Evolutionary conservation across 2,797 vertebrate genomes (phyloP), one percentile per base, ranked within the genome.

Genomic region (Diplodus sargus): DNA sequence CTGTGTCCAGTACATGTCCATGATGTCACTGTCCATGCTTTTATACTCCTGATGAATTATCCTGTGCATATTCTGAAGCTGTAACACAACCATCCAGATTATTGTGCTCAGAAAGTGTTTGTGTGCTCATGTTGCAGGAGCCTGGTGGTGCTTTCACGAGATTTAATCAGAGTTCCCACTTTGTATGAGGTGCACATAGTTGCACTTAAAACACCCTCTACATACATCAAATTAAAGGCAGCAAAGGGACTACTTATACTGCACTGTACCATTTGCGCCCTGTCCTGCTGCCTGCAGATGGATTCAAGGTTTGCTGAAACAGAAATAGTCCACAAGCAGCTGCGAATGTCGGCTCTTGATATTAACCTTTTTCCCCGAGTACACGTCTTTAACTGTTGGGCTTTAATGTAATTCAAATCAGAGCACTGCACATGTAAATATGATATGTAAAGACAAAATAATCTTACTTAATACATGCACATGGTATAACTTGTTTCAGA

Each of bases 131-230:
- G 54, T 45, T 65, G 17, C 28, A 18, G 13, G 34, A 62, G 39
- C 25, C 20, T 22, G 12, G 13, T 47, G 42, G 17, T 59, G 34
- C 51, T 45, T 74, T 76, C 49, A 54, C 17, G 11, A 53, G 34
- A 73, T 78, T 66, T 61, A 81, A 79, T 81, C 68, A 81, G 74
- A 56, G 23, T 12, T 48, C 43, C 23, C 13, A 42, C 53, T 65
- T 65, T 69, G 53, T 60, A 30, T 39, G 11, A 72, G 59, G 23
- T 70, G 39, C 14, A 17, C 23, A n/a, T 74, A 74, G 70, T 61
- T 67, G 48, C 72, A 51, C 48, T 57, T 12, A 39, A 43, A 74
- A 71, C 65, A 49, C 9, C 62, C 20, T 59, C 23, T 5, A 54
- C 49, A 78, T 75, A 23, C 39, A 39, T 63, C 51, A 73, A 42